These are phyloP conservation scores for Burhinus oedicnemus DNA, from an alignment of 2,113 vertebrate genomes.

Conservation along the genomic window DNA sequence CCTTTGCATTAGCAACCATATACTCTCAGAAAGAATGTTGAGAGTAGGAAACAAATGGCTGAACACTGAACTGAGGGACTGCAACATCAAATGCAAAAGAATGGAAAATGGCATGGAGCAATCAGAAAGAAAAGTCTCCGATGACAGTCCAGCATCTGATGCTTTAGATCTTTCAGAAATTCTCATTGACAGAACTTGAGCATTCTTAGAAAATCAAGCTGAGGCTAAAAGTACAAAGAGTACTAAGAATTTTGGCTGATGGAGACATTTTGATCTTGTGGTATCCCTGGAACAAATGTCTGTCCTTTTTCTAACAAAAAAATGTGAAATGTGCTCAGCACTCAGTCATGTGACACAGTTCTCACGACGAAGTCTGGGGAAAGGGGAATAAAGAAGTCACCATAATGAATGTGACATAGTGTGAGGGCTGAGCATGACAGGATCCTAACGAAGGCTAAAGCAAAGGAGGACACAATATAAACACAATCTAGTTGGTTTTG, in stretches of 20 bases:
- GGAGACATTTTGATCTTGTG: neutral
- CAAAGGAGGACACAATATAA: slow-evolving; percentile 44
- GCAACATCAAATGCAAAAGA: neutral
- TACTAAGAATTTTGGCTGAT: neutral
- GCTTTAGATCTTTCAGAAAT: neutral
- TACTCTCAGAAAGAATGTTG: neutral
- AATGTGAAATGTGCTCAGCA: neutral
- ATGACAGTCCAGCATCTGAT: neutral
- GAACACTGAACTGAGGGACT: neutral
- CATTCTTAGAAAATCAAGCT: neutral
- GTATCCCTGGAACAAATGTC: neutral
- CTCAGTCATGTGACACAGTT: slow-evolving; percentile 3
- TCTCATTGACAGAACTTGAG: neutral
- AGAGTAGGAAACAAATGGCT: neutral
- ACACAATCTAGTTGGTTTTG: slow-evolving; percentile 45
- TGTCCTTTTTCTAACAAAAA: neutral
- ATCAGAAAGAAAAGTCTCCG: neutral
- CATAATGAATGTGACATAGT: slow-evolving; percentile 27
- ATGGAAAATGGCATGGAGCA: neutral
- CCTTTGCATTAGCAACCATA: neutral
- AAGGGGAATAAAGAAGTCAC: neutral
- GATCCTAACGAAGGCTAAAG: slow-evolving; percentile 2
- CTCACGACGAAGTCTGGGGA: neutral
- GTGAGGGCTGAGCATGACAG: slow-evolving; percentile 28
- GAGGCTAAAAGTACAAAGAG: neutral